Percentiles rank a stretch among this genome's conserved stretches.
phyloP scores from a whole-genome alignment of 2,888 invertebrate genomes.

The Camponotus fellah region DNA sequence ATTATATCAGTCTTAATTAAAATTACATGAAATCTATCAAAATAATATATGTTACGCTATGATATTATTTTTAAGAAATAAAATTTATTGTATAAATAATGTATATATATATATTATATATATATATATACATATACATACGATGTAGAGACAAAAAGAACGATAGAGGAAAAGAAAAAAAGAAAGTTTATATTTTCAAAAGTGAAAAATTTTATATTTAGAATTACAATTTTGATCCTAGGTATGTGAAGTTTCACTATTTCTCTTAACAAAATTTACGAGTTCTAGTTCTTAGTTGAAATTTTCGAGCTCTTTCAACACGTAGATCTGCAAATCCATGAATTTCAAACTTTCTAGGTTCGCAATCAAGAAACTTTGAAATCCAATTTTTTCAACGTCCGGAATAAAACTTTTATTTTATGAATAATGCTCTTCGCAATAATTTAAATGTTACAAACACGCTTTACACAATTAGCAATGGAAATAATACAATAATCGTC shows the following conservation, averaged over 20 bases:
- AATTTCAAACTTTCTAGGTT: neutral
- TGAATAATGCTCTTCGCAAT: neutral
- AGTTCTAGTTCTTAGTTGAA: neutral
- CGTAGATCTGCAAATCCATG: neutral
- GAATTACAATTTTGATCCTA: neutral
- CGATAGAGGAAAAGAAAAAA: too few relatives aligned
- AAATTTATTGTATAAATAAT: slow-evolving; percentile 1
- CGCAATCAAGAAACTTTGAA: neutral
- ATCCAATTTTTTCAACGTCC: neutral
- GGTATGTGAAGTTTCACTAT: neutral
- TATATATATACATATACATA: too few relatives aligned
- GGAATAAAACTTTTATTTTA: neutral
- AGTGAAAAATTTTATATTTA: neutral
- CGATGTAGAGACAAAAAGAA: neutral
- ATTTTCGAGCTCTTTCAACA: neutral
- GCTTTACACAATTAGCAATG: neutral
- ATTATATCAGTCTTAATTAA: neutral
- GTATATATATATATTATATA: neutral
- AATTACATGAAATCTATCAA: slow-evolving; percentile 1
- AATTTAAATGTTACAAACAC: neutral
- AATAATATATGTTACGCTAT: neutral
- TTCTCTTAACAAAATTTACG: neutral
- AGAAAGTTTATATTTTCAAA: neutral
- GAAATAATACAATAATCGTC: neutral
- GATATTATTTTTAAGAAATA: slow-evolving; percentile 4